Percentiles rank a stretch among this genome's conserved stretches.
phyloP scores from a whole-genome alignment of 2,888 invertebrate species.

The Seladonia tumulorum region DNA sequence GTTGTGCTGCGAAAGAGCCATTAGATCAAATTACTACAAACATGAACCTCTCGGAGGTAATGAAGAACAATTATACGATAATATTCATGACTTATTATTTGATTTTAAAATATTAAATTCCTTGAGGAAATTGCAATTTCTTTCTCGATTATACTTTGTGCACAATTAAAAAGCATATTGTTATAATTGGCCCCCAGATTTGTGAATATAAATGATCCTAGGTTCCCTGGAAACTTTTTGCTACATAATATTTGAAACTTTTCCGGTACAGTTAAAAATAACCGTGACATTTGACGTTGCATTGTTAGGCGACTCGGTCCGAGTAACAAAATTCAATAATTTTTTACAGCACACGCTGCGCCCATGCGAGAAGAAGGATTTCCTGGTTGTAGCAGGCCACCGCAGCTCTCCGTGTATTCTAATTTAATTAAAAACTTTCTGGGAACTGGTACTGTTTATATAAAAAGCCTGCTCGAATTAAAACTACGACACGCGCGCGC shows the following conservation, averaged over 20 bases:
- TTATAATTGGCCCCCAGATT: neutral
- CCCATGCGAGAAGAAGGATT: neutral
- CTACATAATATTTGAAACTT: neutral
- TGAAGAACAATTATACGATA: neutral
- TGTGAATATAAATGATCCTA: neutral
- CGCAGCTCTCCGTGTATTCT: neutral
- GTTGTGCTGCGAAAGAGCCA: too few species aligned
- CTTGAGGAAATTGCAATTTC: too few species aligned
- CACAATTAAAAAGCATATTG: neutral
- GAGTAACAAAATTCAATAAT: neutral
- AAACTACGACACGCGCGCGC: neutral
- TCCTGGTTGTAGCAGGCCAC: neutral
- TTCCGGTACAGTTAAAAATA: neutral
- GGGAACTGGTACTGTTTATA: slow-evolving; percentile 4
- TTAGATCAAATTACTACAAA: neutral
- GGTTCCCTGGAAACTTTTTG: neutral
- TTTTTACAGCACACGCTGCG: neutral
- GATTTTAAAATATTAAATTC: too few species aligned
- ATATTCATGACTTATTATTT: neutral
- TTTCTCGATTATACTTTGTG: too few species aligned
- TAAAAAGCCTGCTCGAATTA: slow-evolving; percentile 7
- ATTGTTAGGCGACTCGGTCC: neutral
- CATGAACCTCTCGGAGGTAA: neutral
- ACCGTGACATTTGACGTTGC: neutral
- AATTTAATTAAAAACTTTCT: slow-evolving; percentile 17